Evolutionary conservation across 2,113 vertebrate species (phyloP).

Genomic region (Cynopterus brachyotis): DNA sequence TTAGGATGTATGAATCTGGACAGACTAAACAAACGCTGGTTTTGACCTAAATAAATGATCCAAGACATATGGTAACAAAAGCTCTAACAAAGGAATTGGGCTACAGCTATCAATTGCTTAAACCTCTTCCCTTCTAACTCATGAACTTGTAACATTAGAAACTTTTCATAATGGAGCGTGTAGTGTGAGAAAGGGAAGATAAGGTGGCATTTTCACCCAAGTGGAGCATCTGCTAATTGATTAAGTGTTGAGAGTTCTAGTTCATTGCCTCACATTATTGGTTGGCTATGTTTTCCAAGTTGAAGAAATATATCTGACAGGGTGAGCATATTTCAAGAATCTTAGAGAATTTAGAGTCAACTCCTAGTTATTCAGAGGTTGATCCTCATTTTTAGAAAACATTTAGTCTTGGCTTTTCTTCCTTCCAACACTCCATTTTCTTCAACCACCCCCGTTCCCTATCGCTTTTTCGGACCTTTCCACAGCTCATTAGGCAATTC

Average conservation of each 20-base stretch:
- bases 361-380: background rate
- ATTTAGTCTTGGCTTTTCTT: background rate
- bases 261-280: background rate
- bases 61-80: constrained; percentile 57
- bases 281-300: background rate
- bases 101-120: constrained; percentile 1
- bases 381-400: background rate
- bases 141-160: background rate
- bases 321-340: background rate
- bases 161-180: background rate
- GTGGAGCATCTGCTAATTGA: background rate
- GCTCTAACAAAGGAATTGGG: constrained; percentile 50
- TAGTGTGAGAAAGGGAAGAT: background rate
- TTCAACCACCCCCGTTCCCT: background rate
- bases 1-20: constrained; percentile 48
- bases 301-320: background rate
- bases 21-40: constrained; percentile 59
- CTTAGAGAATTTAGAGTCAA: background rate
- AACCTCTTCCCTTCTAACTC: background rate
- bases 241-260: background rate
- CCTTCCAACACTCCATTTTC: background rate
- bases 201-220: background rate
- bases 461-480: background rate
- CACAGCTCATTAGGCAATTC: background rate
- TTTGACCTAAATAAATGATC: constrained; percentile 68